Percentiles rank a stretch among this genome's conserved stretches.
phyloP scores from a whole-genome alignment of 2,113 vertebrate genomes.

The Protobothrops flavoviridis region DNA sequence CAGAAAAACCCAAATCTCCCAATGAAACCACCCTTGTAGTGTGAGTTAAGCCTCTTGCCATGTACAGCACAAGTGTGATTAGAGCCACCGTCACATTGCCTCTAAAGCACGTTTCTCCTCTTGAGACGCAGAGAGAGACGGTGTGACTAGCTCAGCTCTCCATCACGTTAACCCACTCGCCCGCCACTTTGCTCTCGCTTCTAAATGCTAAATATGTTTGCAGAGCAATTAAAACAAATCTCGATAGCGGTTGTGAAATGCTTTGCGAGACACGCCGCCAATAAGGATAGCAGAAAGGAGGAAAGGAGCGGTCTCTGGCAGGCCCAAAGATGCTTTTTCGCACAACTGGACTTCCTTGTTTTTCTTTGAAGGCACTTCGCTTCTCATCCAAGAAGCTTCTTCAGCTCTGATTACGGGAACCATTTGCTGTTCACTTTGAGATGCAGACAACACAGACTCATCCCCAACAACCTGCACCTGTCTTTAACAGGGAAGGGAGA shows the following conservation, averaged over 20 bases:
- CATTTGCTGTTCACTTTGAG: too few species aligned
- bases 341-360: too few species aligned
- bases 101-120: constrained; percentile 47
- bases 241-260: constrained; percentile 44
- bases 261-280: not conserved
- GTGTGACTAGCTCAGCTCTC: constrained; percentile 37
- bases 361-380: too few species aligned
- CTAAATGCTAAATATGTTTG: constrained; percentile 55
- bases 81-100: constrained; percentile 38
- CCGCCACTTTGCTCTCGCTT: constrained; percentile 52
- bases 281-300: not conserved
- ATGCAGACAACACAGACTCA: too few species aligned
- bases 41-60: not conserved
- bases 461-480: too few species aligned
- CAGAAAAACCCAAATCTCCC: too few species aligned
- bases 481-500: too few species aligned
- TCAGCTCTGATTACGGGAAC: too few species aligned
- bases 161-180: constrained; percentile 60
- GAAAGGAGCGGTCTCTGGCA: not conserved
- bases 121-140: constrained; percentile 33
- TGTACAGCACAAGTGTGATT: not conserved
- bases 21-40: too few species aligned
- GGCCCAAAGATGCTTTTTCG: too few species aligned
- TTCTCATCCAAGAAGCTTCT: too few species aligned
- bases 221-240: constrained; percentile 61